phyloP scores from a whole-genome alignment of 2,113 vertebrate genomes.

The Oncorhynchus tshawytscha region DNA sequence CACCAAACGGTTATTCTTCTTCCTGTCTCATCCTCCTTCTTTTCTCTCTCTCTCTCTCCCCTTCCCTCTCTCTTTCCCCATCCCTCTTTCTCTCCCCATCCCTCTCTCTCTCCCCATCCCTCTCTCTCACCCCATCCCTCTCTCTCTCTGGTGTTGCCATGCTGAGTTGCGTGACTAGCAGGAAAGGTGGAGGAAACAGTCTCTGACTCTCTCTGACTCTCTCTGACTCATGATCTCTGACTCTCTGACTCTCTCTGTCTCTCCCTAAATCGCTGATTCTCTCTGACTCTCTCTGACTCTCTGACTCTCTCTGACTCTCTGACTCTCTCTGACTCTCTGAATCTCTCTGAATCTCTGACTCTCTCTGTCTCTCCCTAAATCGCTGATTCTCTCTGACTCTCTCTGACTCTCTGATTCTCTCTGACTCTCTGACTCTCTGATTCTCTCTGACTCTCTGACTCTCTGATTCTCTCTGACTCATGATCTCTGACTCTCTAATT shows the following conservation, averaged over 20 bases:
- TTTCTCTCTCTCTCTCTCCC: background rate
- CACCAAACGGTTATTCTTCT: too few species aligned
- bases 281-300: conserved; percentile 31
- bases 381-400: too few species aligned
- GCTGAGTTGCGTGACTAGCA: conserved; percentile 40
- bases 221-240: conserved; percentile 50
- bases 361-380: background rate
- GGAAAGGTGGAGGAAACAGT: conserved; percentile 46
- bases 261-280: too few species aligned
- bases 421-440: too few species aligned
- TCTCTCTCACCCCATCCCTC: background rate
- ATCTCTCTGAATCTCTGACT: too few species aligned
- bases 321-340: background rate
- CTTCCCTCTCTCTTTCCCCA: too few species aligned
- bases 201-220: background rate
- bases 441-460: too few species aligned
- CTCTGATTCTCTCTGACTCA: too few species aligned
- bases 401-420: too few species aligned
- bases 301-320: background rate
- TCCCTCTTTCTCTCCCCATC: too few species aligned
- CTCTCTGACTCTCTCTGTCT: too few species aligned
- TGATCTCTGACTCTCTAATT: too few species aligned
- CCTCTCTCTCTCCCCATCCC: background rate
- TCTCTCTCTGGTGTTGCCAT: background rate
- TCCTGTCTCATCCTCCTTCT: background rate